These are phyloP conservation scores for Drosophila subsilvestris DNA, from an alignment of 2,888 invertebrate genomes.

Conservation along the genomic window DNA sequence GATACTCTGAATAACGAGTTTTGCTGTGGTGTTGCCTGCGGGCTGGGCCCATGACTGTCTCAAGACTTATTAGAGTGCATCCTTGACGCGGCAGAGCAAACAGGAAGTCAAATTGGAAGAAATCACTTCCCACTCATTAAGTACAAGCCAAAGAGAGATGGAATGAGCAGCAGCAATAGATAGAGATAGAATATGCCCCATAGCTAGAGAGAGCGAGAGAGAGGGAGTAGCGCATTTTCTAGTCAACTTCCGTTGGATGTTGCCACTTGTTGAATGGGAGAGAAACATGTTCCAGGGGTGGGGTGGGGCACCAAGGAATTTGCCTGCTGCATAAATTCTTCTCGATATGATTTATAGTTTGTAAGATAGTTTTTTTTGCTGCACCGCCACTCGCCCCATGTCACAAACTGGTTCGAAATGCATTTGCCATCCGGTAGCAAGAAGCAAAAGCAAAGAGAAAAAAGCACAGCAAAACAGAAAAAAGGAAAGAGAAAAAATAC, in stretches of 20 bases:
- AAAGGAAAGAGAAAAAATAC: constrained; percentile 14
- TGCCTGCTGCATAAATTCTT: constrained; percentile 76
- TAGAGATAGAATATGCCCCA: neutral
- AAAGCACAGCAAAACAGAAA: constrained; percentile 2
- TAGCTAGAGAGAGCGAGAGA: constrained; percentile 2
- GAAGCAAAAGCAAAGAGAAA: constrained; percentile 13
- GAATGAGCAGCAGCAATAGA: neutral
- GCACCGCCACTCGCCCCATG: constrained; percentile 24
- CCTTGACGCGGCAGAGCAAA: constrained; percentile 50
- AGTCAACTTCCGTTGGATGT: constrained; percentile 67
- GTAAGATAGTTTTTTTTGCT: constrained; percentile 37
- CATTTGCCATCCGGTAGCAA: constrained; percentile 68
- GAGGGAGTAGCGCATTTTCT: constrained; percentile 37
- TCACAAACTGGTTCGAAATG: constrained; percentile 70
- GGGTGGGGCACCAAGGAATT: constrained; percentile 54
- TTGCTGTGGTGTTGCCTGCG: neutral
- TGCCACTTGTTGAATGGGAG: constrained; percentile 48
- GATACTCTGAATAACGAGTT: constrained; percentile 14
- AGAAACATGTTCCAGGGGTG: constrained; percentile 58
- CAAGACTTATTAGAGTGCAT: constrained; percentile 57
- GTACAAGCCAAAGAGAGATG: constrained; percentile 6
- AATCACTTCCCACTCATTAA: constrained; percentile 71
- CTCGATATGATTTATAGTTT: constrained; percentile 69
- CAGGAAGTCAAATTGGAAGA: constrained; percentile 70
- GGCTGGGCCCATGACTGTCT: constrained; percentile 16